A percentile compares a stretch with the other conserved stretches of the same genome.
phyloP scores from a whole-genome alignment of 2,113 vertebrate genomes.

The Sterna hirundo region DNA sequence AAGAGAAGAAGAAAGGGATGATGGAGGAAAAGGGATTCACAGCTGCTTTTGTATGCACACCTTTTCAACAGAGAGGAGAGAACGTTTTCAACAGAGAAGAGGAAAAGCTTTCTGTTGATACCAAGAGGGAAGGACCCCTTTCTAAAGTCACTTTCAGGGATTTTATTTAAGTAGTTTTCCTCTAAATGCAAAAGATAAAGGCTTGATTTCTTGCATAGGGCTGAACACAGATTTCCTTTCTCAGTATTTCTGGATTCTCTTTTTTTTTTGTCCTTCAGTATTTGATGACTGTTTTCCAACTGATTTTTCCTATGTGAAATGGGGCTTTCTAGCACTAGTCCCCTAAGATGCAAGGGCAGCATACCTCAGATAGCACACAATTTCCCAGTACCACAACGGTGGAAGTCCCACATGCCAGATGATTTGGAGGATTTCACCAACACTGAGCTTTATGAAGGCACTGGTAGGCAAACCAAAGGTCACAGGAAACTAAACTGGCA shows the following conservation, averaged over 20 bases:
- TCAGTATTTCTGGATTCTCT: neutral
- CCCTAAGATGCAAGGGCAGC: neutral
- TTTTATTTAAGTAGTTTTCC: neutral
- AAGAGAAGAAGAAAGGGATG: neutral
- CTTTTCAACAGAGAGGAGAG: neutral
- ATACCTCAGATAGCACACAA: neutral
- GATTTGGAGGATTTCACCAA: neutral
- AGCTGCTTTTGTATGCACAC: neutral
- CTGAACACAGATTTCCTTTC: neutral
- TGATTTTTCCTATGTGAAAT: neutral
- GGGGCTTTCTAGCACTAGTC: neutral
- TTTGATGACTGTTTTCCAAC: neutral
- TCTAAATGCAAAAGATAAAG: neutral
- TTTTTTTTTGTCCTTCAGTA: neutral
- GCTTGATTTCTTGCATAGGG: neutral
- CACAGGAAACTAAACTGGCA: neutral
- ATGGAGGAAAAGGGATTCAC: neutral
- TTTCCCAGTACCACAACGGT: neutral
- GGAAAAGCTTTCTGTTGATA: neutral
- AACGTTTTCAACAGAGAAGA: neutral
- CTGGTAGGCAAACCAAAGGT: neutral
- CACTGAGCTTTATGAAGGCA: neutral
- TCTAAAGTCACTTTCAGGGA: neutral
- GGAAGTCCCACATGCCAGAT: neutral
- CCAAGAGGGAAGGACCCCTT: accelerated